These are phyloP conservation scores for Arizona elegans DNA, from an alignment of 2,113 vertebrate species.

Conservation along the genomic window DNA sequence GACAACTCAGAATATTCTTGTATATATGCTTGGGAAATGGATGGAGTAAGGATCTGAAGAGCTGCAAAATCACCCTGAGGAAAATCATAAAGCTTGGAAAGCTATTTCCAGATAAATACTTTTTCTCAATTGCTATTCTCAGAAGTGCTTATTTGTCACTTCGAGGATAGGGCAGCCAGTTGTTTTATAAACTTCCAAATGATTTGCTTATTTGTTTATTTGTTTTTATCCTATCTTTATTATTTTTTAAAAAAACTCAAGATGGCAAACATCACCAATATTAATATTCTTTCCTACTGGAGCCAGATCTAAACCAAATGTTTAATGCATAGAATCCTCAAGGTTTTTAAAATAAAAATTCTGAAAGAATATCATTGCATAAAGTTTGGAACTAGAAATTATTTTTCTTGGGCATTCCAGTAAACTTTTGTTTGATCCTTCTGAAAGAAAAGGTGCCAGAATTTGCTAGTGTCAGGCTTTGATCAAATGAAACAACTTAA, in stretches of 20 bases:
- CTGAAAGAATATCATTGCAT: slow-evolving; percentile 1
- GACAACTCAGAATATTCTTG: neutral
- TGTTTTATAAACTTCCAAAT: slow-evolving; percentile 31
- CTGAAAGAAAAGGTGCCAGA: slow-evolving; percentile 12
- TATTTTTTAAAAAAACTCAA: no score
- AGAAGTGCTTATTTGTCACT: slow-evolving; percentile 43
- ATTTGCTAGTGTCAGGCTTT: neutral
- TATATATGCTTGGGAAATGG: neutral
- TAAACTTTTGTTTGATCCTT: neutral
- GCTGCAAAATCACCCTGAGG: neutral
- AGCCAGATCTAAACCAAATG: slow-evolving; percentile 27
- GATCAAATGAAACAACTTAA: slow-evolving; percentile 10
- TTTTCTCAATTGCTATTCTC: slow-evolving; percentile 38
- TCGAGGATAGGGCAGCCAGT: slow-evolving; percentile 25
- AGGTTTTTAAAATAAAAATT: slow-evolving; percentile 15
- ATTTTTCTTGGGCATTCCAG: slow-evolving; percentile 20
- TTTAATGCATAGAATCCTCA: slow-evolving; percentile 25
- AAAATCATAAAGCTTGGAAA: neutral
- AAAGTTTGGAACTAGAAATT: slow-evolving; percentile 22
- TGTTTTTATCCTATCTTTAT: no score
- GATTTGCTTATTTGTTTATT: neutral
- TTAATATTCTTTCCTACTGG: neutral
- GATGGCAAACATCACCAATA: no score
- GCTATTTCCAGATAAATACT: slow-evolving; percentile 51
- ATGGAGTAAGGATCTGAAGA: neutral